These are phyloP conservation scores for Lasioglossum pauxillum DNA, from an alignment of 2,888 invertebrate species.

Conservation along the genomic window DNA sequence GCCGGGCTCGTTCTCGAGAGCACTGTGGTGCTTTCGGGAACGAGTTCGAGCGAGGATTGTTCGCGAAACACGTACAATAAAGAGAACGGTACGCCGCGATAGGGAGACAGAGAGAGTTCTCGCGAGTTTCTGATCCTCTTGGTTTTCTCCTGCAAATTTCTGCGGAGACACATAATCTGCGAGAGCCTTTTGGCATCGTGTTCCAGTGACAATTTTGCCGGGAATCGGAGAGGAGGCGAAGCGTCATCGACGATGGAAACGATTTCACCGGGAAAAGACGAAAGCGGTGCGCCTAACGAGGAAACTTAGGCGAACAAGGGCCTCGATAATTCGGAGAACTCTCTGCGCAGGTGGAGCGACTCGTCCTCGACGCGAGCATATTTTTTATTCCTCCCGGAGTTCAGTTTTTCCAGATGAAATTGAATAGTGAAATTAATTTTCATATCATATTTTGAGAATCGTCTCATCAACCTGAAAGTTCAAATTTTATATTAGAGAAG, in stretches of 20 bases:
- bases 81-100: neutral
- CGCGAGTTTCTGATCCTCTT: neutral
- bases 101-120: neutral
- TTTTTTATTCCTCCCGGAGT: neutral
- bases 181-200: slow-evolving; percentile 35
- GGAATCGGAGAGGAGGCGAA: slow-evolving; percentile 41
- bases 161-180: slow-evolving; percentile 15
- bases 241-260: neutral
- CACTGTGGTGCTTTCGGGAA: neutral
- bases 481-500: neutral
- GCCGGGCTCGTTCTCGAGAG: neutral
- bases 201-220: slow-evolving; percentile 47
- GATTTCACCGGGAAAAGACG: neutral
- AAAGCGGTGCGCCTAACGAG: too few species aligned
- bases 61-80: neutral
- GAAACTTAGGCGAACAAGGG: neutral
- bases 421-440: neutral
- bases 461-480: neutral
- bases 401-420: neutral
- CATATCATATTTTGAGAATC: neutral
- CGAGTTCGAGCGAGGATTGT: neutral
- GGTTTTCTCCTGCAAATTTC: slow-evolving; percentile 19
- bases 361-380: neutral
- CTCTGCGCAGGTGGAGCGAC: neutral
- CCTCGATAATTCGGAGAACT: neutral